Base-by-base conservation (phyloP, 2,113 vertebrate genomes). In the Melanerpes aurifrons region DNA sequence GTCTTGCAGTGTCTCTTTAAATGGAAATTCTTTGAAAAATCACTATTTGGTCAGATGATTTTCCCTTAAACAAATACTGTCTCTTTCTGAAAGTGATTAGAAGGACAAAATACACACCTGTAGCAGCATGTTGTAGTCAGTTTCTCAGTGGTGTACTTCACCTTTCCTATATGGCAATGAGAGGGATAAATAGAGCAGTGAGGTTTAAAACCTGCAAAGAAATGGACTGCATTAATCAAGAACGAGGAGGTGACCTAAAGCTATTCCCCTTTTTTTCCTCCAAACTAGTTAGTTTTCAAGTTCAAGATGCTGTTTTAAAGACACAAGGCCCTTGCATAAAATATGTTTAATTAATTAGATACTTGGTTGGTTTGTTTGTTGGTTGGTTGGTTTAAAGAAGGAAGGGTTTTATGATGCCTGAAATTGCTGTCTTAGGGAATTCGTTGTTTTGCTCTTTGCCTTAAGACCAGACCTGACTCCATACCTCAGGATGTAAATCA, bases 121-220 rank as follows among this genome's bases (percentile, higher is more conserved):
- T 26, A 43, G 16, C 43, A 87, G 64, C 8, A 4, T 43, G 87
- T 71, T 78, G 28, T 50, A 71, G 18, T 19, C 40, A 40, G 53
- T 67, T 79, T 80, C 68, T 84, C 56, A n/a, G 9, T 21, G 18
- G 8, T 0, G 1, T 81, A 18, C 22, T 81, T 87, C 17, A 78
- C 6, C 24, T 54, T 83, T 84, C 47, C 50, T 72, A 16, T 18
- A 12, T 15, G 66, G 70, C 26, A 75, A 50, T 5, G 13, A 54
- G 58, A 89, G 32, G 54, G 24, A 75, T n/a, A 91, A 84, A 64
- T 2, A 61, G 20, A 82, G 57, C 64, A 64, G 81, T 4, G 1
- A 47, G 54, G 15, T 53, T 92, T 77, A 71, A 95, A 91, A 82
- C 22, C 37, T 78, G 37, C 61, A 76, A 24, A 57, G 57, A 82